Percentiles rank a stretch among this genome's conserved stretches.
Conservation (phyloP, 1,140 invertebrate genomes). For the Trypoxylus dichotomus region DNA sequence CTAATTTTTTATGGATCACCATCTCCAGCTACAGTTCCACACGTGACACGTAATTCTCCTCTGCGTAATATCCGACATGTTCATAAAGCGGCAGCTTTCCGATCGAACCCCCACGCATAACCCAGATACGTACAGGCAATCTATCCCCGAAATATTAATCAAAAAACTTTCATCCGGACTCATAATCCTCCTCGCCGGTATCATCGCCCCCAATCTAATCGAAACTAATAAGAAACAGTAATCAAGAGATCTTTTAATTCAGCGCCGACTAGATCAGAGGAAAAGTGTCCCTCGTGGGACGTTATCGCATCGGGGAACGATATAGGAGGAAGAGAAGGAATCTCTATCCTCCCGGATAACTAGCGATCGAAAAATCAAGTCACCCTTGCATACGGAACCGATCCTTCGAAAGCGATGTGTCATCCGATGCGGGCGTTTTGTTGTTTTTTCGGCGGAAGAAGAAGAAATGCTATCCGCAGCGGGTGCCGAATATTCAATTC, state of each 20-base stretch:
- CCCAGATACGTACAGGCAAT: not conserved
- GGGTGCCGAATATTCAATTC: slow-evolving; percentile 14
- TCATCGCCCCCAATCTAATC: slow-evolving; percentile 9
- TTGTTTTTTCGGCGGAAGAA: too few species aligned
- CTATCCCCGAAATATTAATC: slow-evolving; percentile 15
- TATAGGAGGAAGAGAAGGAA: not conserved
- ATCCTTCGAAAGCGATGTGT: slow-evolving; percentile 1
- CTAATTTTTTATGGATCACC: too few species aligned
- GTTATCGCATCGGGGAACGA: not conserved
- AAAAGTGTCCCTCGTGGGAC: slow-evolving; percentile 15
- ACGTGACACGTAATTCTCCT: too few species aligned
- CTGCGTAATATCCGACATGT: too few species aligned
- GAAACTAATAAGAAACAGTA: slow-evolving; percentile 22
- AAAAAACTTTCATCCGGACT: not conserved
- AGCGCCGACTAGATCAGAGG: not conserved
- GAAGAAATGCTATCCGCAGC: not conserved
- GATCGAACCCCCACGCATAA: too few species aligned
- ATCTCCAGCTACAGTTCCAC: too few species aligned
- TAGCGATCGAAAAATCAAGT: slow-evolving; percentile 7
- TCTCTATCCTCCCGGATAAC: not conserved
- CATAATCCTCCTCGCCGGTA: not conserved
- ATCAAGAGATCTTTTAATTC: slow-evolving; percentile 15
- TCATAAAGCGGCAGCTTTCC: too few species aligned
- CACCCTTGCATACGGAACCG: not conserved
- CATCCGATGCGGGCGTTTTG: not conserved